These are phyloP conservation scores for Ctenicera cuprea DNA, from an alignment of 2,888 invertebrate genomes.

Conservation along the genomic window DNA sequence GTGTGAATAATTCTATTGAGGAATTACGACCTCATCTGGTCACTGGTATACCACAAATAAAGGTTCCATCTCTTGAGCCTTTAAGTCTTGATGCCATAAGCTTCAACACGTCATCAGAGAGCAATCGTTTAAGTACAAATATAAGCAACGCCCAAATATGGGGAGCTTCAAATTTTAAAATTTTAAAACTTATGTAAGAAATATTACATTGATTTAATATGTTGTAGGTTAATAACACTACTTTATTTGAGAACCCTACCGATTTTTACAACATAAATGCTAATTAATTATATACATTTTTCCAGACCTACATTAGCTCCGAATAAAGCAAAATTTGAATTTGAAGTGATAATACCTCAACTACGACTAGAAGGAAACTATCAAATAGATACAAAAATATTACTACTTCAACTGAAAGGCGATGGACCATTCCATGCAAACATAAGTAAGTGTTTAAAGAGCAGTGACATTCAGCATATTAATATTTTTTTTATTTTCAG, in stretches of 20 bases:
- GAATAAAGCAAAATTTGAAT: not conserved
- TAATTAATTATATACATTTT: not conserved
- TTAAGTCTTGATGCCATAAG: conserved; percentile 75
- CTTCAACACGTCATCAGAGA: conserved; percentile 72
- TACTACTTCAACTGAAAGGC: conserved; percentile 27
- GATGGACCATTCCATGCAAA: conserved; percentile 35
- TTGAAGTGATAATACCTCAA: conserved; percentile 20
- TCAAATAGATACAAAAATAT: conserved; percentile 28
- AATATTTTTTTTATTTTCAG: conserved; percentile 73
- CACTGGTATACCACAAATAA: conserved; percentile 25
- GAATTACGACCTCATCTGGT: not conserved
- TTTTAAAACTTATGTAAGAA: conserved; percentile 76
- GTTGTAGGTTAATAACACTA: not conserved
- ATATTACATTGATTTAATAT: not conserved
- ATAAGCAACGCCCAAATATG: conserved; percentile 70
- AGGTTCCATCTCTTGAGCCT: conserved; percentile 33
- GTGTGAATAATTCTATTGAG: conserved; percentile 27
- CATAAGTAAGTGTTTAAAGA: no score
- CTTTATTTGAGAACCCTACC: no score
- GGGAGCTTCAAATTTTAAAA: conserved; percentile 78
- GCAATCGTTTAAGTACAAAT: conserved; percentile 66
- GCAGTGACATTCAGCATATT: no score
- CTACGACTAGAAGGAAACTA: conserved; percentile 16
- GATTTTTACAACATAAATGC: no score
- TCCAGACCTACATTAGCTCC: conserved; percentile 29